A percentile compares a stretch with the other conserved stretches of the same genome.
Conservation (phyloP, 2,888 invertebrate species). For the Caenorhabditis angaria region DNA sequence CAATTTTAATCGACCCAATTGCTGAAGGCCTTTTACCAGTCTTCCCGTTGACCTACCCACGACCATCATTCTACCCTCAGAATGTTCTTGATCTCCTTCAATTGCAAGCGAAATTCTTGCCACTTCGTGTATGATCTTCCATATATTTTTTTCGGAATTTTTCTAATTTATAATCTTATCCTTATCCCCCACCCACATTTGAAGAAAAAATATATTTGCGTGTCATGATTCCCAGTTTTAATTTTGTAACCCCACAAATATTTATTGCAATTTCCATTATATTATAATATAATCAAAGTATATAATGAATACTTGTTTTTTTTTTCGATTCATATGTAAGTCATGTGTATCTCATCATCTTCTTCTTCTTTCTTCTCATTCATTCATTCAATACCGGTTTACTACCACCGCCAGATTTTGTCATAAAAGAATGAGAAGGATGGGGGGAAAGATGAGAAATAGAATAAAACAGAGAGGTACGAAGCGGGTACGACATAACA, state of each 20-base stretch:
- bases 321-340: background rate
- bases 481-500: background rate
- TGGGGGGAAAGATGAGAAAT: background rate
- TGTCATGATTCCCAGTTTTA: background rate
- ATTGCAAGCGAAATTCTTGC: constrained; percentile 45
- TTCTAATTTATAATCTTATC: background rate
- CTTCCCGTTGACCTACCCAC: constrained; percentile 54
- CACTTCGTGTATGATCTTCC: constrained; percentile 52
- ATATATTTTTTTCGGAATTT: constrained; percentile 14
- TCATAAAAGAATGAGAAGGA: background rate
- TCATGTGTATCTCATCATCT: background rate
- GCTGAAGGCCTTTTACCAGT: constrained; percentile 65
- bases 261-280: background rate
- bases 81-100: constrained; percentile 45
- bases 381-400: background rate
- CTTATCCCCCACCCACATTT: background rate
- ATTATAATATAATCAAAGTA: constrained; percentile 2
- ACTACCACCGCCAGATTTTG: background rate
- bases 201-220: background rate
- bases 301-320: background rate
- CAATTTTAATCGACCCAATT: constrained; percentile 53
- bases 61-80: constrained; percentile 41
- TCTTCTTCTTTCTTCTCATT: background rate
- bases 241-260: background rate
- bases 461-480: background rate